These are phyloP conservation scores for Encarsia formosa DNA, from an alignment of 2,888 invertebrate species.

Conservation along the genomic window DNA sequence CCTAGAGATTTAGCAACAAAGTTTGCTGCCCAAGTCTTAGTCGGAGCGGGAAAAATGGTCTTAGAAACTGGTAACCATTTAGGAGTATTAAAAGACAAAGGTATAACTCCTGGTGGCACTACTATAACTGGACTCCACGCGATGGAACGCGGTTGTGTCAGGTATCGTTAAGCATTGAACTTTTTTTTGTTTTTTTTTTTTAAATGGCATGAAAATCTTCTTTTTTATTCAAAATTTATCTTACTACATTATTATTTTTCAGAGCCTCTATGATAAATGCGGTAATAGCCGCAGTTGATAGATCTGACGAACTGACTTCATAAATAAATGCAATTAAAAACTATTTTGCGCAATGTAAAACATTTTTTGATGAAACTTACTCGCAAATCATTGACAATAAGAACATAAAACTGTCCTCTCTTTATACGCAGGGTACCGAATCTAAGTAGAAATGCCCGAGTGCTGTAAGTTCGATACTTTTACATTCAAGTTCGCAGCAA, in stretches of 20 bases:
- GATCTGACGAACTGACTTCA: slow-evolving; percentile 54
- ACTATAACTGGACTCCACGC: slow-evolving; percentile 84
- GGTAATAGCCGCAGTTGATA: slow-evolving; percentile 66
- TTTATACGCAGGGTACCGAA: no score
- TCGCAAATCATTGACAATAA: no score
- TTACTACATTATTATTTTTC: slow-evolving; percentile 40
- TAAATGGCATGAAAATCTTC: background rate
- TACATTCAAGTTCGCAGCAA: no score
- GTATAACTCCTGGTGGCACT: slow-evolving; percentile 88
- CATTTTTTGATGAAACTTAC: no score
- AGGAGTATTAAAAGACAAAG: slow-evolving; percentile 75
- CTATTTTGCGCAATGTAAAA: no score
- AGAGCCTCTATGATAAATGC: slow-evolving; percentile 77
- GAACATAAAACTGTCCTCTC: no score
- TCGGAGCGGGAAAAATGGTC: slow-evolving; percentile 79
- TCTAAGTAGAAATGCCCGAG: no score
- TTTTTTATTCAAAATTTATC: background rate
- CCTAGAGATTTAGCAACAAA: slow-evolving; percentile 74
- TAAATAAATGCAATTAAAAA: no score
- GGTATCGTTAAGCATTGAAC: slow-evolving; percentile 58
- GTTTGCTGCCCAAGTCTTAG: slow-evolving; percentile 80
- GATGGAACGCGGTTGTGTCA: slow-evolving; percentile 72
- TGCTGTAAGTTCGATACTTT: no score
- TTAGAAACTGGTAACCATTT: slow-evolving; percentile 74
- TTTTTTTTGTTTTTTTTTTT: background rate